Evolutionary conservation across 2,113 vertebrate species (phyloP).

Genomic region (Prochilodus magdalenae): DNA sequence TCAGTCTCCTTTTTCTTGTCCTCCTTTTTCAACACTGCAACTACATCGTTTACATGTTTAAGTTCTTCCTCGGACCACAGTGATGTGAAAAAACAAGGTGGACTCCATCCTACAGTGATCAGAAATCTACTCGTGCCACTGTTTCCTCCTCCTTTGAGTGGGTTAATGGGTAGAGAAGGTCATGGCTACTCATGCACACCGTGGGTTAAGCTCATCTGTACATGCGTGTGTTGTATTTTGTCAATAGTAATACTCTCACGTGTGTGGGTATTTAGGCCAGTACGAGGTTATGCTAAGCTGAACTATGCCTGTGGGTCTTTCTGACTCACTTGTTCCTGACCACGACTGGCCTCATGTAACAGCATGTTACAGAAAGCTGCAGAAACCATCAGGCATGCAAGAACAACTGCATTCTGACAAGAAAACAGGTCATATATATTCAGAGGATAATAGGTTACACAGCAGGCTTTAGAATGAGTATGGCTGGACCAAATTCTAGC

Average conservation of each 20-base stretch:
- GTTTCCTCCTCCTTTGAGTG: not conserved
- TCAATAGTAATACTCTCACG: slow-evolving; percentile 14
- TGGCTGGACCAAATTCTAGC: not conserved
- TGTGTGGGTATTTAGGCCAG: not conserved
- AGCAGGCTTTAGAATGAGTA: not conserved
- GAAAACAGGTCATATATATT: not conserved
- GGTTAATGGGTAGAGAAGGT: not conserved
- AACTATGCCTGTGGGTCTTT: slow-evolving; percentile 1
- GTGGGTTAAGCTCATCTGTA: not conserved
- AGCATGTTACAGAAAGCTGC: not conserved
- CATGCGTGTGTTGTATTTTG: not conserved
- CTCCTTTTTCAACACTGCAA: not conserved
- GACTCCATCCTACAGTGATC: not conserved
- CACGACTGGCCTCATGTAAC: not conserved
- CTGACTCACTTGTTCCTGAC: slow-evolving; percentile 11
- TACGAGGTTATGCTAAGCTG: not conserved
- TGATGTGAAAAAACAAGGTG: not conserved
- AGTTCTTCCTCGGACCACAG: not conserved
- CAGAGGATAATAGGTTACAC: not conserved
- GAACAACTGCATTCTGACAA: not conserved
- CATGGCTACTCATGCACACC: not conserved
- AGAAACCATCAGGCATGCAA: not conserved
- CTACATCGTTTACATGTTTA: not conserved
- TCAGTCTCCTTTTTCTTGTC: not conserved
- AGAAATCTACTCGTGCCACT: not conserved